Evolutionary conservation across 2,113 vertebrate genomes (phyloP), one percentile per base, ranked within the genome.

Genomic region (Archilochus colubris): DNA sequence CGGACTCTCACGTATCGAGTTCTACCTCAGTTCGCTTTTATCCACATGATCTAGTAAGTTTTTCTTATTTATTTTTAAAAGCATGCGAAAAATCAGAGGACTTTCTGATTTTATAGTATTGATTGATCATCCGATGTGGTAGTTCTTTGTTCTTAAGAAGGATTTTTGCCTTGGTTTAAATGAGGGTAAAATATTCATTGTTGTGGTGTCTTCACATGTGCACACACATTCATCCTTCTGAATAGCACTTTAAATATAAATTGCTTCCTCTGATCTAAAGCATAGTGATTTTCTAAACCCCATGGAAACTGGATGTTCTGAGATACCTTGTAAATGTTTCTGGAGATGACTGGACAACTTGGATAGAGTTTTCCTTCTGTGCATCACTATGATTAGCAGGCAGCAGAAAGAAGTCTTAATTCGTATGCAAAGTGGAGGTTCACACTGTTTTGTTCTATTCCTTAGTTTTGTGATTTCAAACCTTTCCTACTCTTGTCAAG

Each of bases 21-120:
- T 99, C 99, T 99, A 99, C 99, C 99, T 99, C 99, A 99, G 99
- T 99, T 98, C 99, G 99, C 97, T 99, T 99, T 98, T 99, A 99
- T 97, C 99, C 99, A 98, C 99, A 99, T 96, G 99, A 99, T 98
- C 98, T 99, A 98, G 99, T 99, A 98, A 99, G 99, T 97, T 97
- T 90, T 75, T 94, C 82, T 91, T 89, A 70, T 27, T 93, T 95
- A 76, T 81, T 95, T 94, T 59, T 82, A 75, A 89, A 94, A 94
- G 91, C 80, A 96, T 96, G 85, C 57, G 59, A 70, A 91, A 77
- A 82, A 62, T 48, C 51, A 50, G 84, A 88, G 82, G 48, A 20
- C 30, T 64, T 43, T 80, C 38, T 22, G 31, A 3, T 89, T 89
- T 70, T 50, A 38, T 80, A 91, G 48, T 61, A 54, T 50, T 89